Evolutionary conservation across 2,113 vertebrate genomes (phyloP).

Genomic region (Daphoenositta chrysoptera): DNA sequence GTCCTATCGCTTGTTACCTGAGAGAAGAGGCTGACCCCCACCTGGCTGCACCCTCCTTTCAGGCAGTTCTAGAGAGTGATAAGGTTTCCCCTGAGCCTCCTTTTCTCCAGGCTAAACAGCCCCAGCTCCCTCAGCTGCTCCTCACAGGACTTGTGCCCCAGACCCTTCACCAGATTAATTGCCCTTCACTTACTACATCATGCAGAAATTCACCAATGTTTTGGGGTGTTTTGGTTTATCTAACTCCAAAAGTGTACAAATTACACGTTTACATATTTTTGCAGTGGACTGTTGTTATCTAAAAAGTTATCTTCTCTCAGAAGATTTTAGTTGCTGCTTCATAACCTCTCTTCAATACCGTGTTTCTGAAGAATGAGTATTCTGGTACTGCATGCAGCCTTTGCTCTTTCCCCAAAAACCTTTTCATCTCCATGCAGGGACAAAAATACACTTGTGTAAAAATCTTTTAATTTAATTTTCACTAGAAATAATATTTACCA

Average conservation of each 20-base stretch:
- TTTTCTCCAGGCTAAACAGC: background rate
- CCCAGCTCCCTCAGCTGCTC: background rate
- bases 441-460: background rate
- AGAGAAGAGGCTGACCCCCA: accelerated
- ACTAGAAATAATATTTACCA: background rate
- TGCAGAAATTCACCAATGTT: background rate
- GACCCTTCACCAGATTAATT: background rate
- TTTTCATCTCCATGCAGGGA: background rate
- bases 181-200: background rate
- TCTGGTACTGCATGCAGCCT: background rate
- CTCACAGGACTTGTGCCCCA: background rate
- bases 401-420: background rate
- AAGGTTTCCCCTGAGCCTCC: accelerated
- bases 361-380: background rate
- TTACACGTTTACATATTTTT: background rate
- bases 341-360: background rate
- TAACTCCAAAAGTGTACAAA: background rate
- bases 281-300: background rate
- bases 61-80: accelerated
- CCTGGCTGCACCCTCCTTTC: background rate
- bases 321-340: background rate
- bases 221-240: background rate
- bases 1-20: background rate
- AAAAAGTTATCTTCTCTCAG: background rate
- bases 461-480: background rate